Evolutionary conservation across 2,113 vertebrate species (phyloP), one percentile per base, ranked within the genome.

Genomic region (Strigops habroptila): DNA sequence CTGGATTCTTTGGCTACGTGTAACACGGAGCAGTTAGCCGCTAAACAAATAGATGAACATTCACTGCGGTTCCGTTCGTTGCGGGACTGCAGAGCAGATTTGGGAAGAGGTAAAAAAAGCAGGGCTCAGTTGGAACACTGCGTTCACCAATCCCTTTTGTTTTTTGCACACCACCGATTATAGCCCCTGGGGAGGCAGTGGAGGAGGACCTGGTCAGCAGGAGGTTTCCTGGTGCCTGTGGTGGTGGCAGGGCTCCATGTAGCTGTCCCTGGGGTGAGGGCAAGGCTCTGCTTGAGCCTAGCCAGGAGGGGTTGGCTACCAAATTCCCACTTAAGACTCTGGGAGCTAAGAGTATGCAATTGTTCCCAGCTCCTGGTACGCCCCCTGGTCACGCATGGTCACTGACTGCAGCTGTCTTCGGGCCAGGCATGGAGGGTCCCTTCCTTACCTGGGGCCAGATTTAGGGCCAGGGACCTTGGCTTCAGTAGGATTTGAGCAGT

Each of bases 1-100:
- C 95, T 89, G 73, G 82, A 91, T 95, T 91, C 44, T 79, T 97
- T 74, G 91, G 24, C 87, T 96, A 93, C 84, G 3, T 7, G 76
- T 16, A 96, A 76, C 28, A 27, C 16, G 41, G 82, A 4, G 15
- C 69, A 89, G 79, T 62, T 83, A 59, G 67, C 91, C 3, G 12
- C 96, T 90, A 83, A 94, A 92, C 87, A 94, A 94, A 91, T 7
- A 96, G 76, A 87, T 51, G 60, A 95, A 91, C 89, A 35, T 55
- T 94, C 80, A 84, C 65, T 52, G 90, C 0, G 44, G 78, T 69
- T 93, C 84, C 73, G 49, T 86, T 89, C 25, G 51, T 2, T 9
- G 86, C 12, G 17, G 62, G 70, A 85, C 67, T 89, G 74, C 52
- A 91, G 90, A 88, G 73, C 25, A 69, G 81, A 67, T 70, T 93